Conservation (phyloP, 2,888 invertebrate genomes). For the Xestobium rufovillosum region DNA sequence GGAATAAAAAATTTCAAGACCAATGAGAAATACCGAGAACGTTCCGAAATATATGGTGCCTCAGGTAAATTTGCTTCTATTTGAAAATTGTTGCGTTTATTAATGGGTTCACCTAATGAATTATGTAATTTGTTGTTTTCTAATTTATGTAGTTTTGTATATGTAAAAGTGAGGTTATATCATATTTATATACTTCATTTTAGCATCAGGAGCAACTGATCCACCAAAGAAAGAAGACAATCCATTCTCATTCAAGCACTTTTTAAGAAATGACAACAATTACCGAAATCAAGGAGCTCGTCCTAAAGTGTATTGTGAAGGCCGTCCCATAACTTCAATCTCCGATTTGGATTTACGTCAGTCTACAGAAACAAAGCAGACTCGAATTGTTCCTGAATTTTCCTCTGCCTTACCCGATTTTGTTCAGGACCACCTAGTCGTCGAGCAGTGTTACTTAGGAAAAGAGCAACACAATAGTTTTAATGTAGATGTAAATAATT, state of each 20-base stretch:
- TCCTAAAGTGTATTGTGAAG: slow-evolving; percentile 59
- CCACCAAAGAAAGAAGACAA: slow-evolving; percentile 53
- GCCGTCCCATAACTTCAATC: slow-evolving; percentile 34
- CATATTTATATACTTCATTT: slow-evolving; percentile 7
- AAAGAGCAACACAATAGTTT: slow-evolving; percentile 43
- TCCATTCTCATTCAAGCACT: slow-evolving; percentile 80
- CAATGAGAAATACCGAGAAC: background rate
- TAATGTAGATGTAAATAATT: slow-evolving; percentile 55
- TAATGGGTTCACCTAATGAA: too few species aligned
- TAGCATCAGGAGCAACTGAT: slow-evolving; percentile 18
- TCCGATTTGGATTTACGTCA: slow-evolving; percentile 47
- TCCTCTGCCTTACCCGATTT: slow-evolving; percentile 75
- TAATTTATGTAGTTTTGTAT: background rate
- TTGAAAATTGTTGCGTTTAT: too few species aligned
- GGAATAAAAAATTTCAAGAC: slow-evolving; percentile 16
- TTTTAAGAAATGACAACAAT: slow-evolving; percentile 62
- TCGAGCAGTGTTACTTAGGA: slow-evolving; percentile 66
- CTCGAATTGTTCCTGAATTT: slow-evolving; percentile 46
- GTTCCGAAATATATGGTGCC: slow-evolving; percentile 14
- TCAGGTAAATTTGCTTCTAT: slow-evolving; percentile 13
- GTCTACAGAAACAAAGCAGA: slow-evolving; percentile 43
- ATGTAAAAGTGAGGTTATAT: slow-evolving; percentile 1
- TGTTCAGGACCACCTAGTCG: slow-evolving; percentile 81
- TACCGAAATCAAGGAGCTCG: slow-evolving; percentile 68
- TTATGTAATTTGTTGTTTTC: too few species aligned